Evolutionary conservation across 2,888 invertebrate species (phyloP).

Genomic region (Drosophila suboccidentalis): DNA sequence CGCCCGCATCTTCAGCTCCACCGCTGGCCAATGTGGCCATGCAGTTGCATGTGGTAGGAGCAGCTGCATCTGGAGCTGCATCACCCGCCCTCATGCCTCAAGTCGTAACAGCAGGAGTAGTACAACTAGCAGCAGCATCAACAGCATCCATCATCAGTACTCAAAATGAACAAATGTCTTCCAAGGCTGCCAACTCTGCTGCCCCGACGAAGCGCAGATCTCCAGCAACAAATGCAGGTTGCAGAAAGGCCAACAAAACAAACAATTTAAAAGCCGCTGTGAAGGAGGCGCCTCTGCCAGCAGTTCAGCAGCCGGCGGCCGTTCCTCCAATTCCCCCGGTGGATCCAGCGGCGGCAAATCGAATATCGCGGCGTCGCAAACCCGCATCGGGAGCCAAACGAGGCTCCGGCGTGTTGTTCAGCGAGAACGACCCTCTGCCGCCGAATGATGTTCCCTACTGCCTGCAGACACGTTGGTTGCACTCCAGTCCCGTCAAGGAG

Average conservation of each 20-base stretch:
- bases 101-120: conserved; percentile 6
- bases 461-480: conserved; percentile 83
- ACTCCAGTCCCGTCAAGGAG: conserved; percentile 39
- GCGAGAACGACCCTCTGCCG: conserved; percentile 52
- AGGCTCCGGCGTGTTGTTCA: conserved; percentile 19
- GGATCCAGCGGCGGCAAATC: conserved; percentile 10
- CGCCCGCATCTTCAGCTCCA: conserved; percentile 72
- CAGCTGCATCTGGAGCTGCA: conserved; percentile 24
- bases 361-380: conserved; percentile 37
- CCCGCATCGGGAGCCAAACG: conserved; percentile 35
- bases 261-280: conserved; percentile 29
- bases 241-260: conserved; percentile 50
- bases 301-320: conserved; percentile 22
- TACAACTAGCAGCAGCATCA: conserved; percentile 9
- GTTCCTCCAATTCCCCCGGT: neutral
- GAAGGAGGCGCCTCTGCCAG: neutral
- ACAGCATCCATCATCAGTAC: conserved; percentile 29
- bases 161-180: conserved; percentile 74
- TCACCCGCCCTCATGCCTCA: conserved; percentile 45
- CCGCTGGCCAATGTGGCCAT: conserved; percentile 27
- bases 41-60: conserved; percentile 24
- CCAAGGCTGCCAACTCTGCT: conserved; percentile 70
- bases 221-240: conserved; percentile 26
- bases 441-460: conserved; percentile 73
- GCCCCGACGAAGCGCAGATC: conserved; percentile 55